Evolutionary conservation across 2,888 invertebrate species (phyloP).

Genomic region (Gastracanthus pulcherrimus): DNA sequence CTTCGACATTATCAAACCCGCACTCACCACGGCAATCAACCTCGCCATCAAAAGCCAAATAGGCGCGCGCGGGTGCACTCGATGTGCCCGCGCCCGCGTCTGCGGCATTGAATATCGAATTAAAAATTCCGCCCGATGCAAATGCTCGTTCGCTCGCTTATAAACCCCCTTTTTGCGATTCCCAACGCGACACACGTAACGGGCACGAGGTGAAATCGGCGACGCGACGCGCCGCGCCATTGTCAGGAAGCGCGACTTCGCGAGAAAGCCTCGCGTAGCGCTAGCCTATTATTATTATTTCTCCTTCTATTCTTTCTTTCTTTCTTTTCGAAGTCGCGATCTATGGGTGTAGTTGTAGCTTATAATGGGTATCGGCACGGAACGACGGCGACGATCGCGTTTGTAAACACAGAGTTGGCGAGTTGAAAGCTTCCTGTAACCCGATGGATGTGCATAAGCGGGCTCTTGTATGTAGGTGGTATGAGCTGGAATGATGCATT

Average conservation of each 20-base stretch:
- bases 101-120: background rate
- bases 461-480: background rate
- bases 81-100: background rate
- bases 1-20: background rate
- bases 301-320: no score
- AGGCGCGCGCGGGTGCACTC: background rate
- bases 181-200: conserved; percentile 57
- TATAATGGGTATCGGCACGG: background rate
- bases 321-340: no score
- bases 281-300: no score
- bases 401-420: background rate
- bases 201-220: conserved; percentile 60
- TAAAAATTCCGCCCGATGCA: background rate
- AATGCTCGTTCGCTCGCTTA: background rate
- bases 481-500: no score
- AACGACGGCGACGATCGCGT: no score
- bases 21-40: background rate
- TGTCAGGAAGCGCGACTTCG: background rate
- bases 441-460: background rate
- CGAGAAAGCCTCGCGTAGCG: background rate
- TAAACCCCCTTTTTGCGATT: background rate
- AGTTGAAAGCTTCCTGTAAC: no score
- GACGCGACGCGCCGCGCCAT: conserved; percentile 22
- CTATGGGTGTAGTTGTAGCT: no score
- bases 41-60: background rate